A percentile compares a stretch with the other conserved stretches of the same genome.
Evolutionary conservation across 2,113 vertebrate genomes (phyloP).

Genomic region (Rhinopomastus cyanomelas): DNA sequence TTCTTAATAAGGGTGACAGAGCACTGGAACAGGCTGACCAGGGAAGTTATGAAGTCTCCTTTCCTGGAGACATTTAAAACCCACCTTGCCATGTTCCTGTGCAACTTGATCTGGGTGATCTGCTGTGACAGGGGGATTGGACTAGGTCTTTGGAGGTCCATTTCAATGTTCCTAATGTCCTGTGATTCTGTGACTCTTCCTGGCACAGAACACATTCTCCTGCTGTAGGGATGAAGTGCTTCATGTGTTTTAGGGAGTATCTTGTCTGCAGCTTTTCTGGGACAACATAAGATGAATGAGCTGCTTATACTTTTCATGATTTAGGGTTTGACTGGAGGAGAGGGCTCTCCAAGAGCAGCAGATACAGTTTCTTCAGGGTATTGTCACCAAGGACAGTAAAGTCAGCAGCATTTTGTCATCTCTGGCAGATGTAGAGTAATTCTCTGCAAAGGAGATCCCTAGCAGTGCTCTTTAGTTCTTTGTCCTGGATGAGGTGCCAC

Average conservation of each 20-base stretch:
- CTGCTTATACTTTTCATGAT: neutral
- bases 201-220: rapidly evolving
- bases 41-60: too few species aligned
- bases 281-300: neutral
- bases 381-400: neutral
- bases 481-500: too few species aligned
- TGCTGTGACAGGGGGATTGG: too few species aligned
- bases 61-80: too few species aligned
- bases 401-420: neutral
- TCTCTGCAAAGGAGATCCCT: neutral
- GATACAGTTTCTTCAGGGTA: neutral
- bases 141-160: too few species aligned
- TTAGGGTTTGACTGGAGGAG: neutral
- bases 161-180: too few species aligned
- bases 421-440: neutral
- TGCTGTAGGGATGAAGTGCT: neutral
- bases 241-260: neutral
- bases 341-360: neutral
- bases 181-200: too few species aligned
- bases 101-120: too few species aligned
- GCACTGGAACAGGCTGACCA: too few species aligned
- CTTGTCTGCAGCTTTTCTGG: neutral
- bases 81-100: too few species aligned
- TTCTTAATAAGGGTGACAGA: too few species aligned
- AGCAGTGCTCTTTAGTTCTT: too few species aligned